Evolutionary conservation across 2,888 invertebrate genomes (phyloP).

Genomic region (Neoitamus cyanurus): DNA sequence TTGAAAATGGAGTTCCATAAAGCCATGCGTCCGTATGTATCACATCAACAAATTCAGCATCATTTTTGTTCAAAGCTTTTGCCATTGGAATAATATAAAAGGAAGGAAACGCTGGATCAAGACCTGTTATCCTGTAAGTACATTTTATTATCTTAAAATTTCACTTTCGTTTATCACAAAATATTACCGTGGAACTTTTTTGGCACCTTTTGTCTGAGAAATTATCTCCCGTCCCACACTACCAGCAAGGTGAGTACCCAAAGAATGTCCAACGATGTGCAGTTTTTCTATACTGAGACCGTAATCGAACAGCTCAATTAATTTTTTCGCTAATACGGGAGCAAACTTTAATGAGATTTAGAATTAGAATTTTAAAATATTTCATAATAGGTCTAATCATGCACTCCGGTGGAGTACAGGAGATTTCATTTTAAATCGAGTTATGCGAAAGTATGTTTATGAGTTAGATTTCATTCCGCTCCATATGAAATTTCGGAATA

Average conservation of each 20-base stretch:
- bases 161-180: not conserved
- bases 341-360: constrained; percentile 55
- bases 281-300: constrained; percentile 61
- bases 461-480: no score
- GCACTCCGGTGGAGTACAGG: no score
- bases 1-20: constrained; percentile 71
- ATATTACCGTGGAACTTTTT: constrained; percentile 55
- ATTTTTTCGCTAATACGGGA: constrained; percentile 59
- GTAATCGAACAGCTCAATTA: constrained; percentile 60
- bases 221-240: constrained; percentile 61
- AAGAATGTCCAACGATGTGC: constrained; percentile 64
- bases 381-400: no score
- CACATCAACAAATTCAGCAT: constrained; percentile 74
- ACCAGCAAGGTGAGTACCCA: constrained; percentile 64
- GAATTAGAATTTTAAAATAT: not conserved
- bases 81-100: constrained; percentile 68
- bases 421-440: no score
- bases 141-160: not conserved
- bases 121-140: constrained; percentile 68
- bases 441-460: no score
- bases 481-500: no score
- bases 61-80: constrained; percentile 68
- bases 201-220: constrained; percentile 55
- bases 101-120: constrained; percentile 73
- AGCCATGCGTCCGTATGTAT: constrained; percentile 77